Evolutionary conservation across 2,113 vertebrate genomes (phyloP), one percentile per base, ranked within the genome.

Genomic region (Opisthocomus hoazin): DNA sequence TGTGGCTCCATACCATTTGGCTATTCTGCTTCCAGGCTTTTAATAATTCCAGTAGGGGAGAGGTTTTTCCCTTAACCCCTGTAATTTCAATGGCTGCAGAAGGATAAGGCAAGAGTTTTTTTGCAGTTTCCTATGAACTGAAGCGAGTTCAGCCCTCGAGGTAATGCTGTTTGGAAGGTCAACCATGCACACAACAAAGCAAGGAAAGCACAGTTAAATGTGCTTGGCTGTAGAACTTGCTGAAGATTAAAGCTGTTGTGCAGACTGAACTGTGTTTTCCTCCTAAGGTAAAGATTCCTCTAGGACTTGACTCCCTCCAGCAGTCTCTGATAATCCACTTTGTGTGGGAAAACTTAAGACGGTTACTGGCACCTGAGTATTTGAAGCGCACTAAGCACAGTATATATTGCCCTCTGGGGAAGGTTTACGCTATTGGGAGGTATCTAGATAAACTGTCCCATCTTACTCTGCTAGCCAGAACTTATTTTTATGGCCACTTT

Each of bases 211-310:
- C 56, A 65, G 36, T 65, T 60, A 48, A 70, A 74, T 34, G 34
- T 3, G 1, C 43, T 84, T 94, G 93, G 83, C 85, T 81, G 61
- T 57, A 87, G 66, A 82, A 68, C 32, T 60, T 61, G 77, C 56
- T 90, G 64, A 79, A 91, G 60, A 48, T 37, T 68, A 71, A 84
- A 93, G 75, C 26, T 81, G 24, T 78, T 89, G 53, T 84, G 80
- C 43, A 84, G 80, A 22, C 39, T 89, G 69, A 84, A 45, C 58
- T 84, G 77, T 6, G 2, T 73, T 92, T 94, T 90, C 46, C 24
- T 76, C 64, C 73, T 36, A 87, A 96, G 89, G 90, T 87, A 79
- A 89, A 79, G 92, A 79, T 84, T 94, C 76, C 73, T 84, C 32
- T 41, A 57, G 84, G 86, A 82, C 64, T 64, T 15, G 79, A n/a